Evolutionary conservation across 2,113 vertebrate species (phyloP).

Genomic region (Tricholaema leucomelas): DNA sequence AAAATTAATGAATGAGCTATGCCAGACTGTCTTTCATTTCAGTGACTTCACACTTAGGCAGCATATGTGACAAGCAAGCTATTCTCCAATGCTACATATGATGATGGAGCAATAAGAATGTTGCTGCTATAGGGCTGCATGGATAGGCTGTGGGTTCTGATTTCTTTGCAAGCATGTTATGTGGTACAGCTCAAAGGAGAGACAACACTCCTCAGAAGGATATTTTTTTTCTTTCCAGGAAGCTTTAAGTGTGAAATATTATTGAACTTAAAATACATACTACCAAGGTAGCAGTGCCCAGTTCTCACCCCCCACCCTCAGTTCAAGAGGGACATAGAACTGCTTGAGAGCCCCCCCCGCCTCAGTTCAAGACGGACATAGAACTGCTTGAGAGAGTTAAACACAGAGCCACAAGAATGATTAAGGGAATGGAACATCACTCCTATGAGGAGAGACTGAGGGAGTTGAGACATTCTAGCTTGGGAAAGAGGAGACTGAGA

Average conservation of each 20-base stretch:
- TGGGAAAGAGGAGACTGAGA: too few species aligned
- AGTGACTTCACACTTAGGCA: constrained; percentile 59
- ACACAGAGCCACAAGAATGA: too few species aligned
- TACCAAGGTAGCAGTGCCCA: accelerated
- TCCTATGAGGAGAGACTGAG: too few species aligned
- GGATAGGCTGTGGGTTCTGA: not conserved
- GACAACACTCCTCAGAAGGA: not conserved
- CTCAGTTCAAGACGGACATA: too few species aligned
- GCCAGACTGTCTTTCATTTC: constrained; percentile 72
- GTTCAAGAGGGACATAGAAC: too few species aligned
- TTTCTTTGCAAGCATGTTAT: not conserved
- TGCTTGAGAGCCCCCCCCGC: too few species aligned
- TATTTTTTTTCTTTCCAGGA: not conserved
- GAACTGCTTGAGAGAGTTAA: too few species aligned
- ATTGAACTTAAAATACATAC: not conserved
- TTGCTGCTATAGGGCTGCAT: not conserved
- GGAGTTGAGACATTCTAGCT: too few species aligned
- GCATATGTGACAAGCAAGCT: constrained; percentile 60
- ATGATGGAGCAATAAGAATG: not conserved
- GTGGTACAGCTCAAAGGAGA: not conserved
- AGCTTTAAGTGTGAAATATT: not conserved
- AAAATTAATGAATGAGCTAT: constrained; percentile 79
- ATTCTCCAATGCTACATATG: constrained; percentile 7
- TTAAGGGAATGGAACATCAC: too few species aligned
- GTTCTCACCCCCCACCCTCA: too few species aligned